Evolutionary conservation across 37 sponge, comb jelly and placozoan species (phyloP), one percentile per base, ranked within the genome.

Genomic region (Geodia barretti): DNA sequence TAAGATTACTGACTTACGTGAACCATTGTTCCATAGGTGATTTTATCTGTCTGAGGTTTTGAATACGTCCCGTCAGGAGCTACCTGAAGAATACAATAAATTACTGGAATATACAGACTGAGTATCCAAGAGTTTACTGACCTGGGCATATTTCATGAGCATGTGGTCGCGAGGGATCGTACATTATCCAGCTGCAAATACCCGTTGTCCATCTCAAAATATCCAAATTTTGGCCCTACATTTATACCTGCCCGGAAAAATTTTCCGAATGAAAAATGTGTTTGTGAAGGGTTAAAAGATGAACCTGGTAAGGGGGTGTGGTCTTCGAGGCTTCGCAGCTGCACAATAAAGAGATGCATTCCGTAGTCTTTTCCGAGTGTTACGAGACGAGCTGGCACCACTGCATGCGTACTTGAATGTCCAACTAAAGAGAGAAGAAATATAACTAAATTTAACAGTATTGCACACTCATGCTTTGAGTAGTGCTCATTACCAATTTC

Each of bases 1-100:
- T 7, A 47, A 47, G 54, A 47, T 47, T 47, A 47, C 54, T 47
- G 14, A 97, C 83, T n/a, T n/a, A n/a, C n/a, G 28, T 68, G 28
- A 2, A 94, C 88, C 97, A 97, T 97, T 0, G 97, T 94, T 0
- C 97, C 95, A 70, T 97, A 97, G 3, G 89, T 24, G n/a, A 92
- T 74, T 82, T 95, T 94, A 26, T 61, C 86, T 43, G 65, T 14
- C 20, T 89, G 73, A 19, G 92, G 95, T 20, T 85, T 77, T 11
- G 67, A 30, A 64, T 95, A 97, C 8, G 79, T 89, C 1, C 97
- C 97, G 84, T 94, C 88, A 28, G 82, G 92, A 35, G 68, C 61
- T 29, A 97, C 95, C 96, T 95, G 39, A 20, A n/a, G n/a, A 29
- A 73, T 26, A 8, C 26, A 43, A 20, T 9, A 73, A 37, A 43